Evolutionary conservation across 2,888 invertebrate genomes (phyloP), one percentile per base, ranked within the genome.

Genomic region (Pseudococcus viburni): DNA sequence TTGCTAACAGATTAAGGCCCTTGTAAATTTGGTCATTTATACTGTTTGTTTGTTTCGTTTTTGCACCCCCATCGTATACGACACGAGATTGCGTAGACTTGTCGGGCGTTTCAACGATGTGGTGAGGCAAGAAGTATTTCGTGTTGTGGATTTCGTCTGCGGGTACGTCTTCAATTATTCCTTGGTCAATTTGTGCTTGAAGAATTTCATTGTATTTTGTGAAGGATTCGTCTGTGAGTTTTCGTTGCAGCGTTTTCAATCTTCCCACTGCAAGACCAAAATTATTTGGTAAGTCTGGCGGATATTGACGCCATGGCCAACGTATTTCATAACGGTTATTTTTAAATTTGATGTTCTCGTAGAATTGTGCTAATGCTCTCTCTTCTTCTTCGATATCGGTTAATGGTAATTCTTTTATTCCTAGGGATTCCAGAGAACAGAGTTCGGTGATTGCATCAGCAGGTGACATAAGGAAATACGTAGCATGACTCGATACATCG

Each of bases 221-320:
- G n/a, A n/a, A n/a, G n/a, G n/a, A n/a, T n/a, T n/a, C n/a, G n/a
- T n/a, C n/a, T n/a, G n/a, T n/a, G n/a, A n/a, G n/a, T n/a, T n/a
- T n/a, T n/a, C n/a, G n/a, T n/a, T n/a, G n/a, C n/a, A n/a, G n/a
- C n/a, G n/a, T n/a, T n/a, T n/a, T n/a, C n/a, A n/a, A n/a, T n/a
- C n/a, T n/a, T n/a, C n/a, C n/a, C n/a, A n/a, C 12, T 6, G 85
- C 85, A 6, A 85, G 11, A 17, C 55, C 85, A 51, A 51, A 46
- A 11, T 48, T 85, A 4, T 51, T 17, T 15, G 48, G 5, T 5
- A 55, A n/a, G 9, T 22, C 8, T 15, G 85, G 26, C 11, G 85
- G 85, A 51, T 19, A 19, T 19, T 42, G 6, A 5, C 19, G 5
- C 48, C 33, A 55, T 15, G 85, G 85, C 51, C 6, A 12, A 3